Conservation (phyloP, 2,113 vertebrate species). For the Podiceps cristatus region DNA sequence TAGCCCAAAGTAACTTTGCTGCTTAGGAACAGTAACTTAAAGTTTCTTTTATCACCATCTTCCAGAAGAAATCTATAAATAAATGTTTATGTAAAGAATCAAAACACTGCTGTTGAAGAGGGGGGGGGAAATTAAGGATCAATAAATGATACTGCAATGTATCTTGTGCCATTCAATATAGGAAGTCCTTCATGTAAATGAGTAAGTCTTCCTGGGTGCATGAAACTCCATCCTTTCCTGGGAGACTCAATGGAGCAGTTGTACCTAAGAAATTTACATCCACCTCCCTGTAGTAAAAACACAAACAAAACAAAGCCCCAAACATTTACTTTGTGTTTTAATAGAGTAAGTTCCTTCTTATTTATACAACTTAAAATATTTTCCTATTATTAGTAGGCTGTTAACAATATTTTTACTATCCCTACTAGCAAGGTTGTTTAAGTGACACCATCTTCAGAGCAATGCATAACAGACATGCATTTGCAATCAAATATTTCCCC, state of each 20-base stretch:
- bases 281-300: conserved; percentile 86
- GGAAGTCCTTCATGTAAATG: conserved; percentile 98
- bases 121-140: conserved; percentile 83
- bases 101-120: conserved; percentile 2
- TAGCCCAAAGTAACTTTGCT: conserved; percentile 68
- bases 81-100: conserved; percentile 49
- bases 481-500: neutral
- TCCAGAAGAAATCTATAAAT: conserved; percentile 75
- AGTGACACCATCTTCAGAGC: neutral
- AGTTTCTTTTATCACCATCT: conserved; percentile 63
- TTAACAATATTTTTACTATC: neutral
- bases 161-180: conserved; percentile 93
- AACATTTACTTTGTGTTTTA: neutral
- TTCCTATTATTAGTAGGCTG: neutral
- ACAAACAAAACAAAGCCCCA: neutral
- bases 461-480: neutral
- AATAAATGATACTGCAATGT: conserved; percentile 97
- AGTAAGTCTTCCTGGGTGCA: conserved; percentile 96
- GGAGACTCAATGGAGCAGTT: conserved; percentile 95
- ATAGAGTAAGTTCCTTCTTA: neutral
- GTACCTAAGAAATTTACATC: conserved; percentile 95
- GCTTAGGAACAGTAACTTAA: conserved; percentile 53
- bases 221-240: conserved; percentile 98
- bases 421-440: neutral
- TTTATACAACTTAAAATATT: neutral